Evolutionary conservation across 2,888 invertebrate species (phyloP), one percentile per base, ranked within the genome.

Genomic region (Magallana nippona): DNA sequence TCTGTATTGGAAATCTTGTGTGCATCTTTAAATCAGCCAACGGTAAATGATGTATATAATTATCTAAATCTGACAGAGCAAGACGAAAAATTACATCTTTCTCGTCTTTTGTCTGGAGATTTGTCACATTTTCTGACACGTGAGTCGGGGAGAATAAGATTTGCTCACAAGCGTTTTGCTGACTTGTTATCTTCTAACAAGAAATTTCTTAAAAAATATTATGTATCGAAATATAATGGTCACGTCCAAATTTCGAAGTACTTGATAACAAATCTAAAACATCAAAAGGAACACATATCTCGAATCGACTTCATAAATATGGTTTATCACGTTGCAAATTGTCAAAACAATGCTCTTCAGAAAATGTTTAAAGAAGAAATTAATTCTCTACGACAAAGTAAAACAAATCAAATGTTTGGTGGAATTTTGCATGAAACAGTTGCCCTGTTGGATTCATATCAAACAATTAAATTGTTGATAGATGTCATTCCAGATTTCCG

Each of bases 1-100:
- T 77, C 56, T 44, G 57, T 84, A 3, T 79, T 84, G 32, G 82
- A 84, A 62, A 57, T 84, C 5, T 10, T 84, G 27, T 84, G 84
- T 62, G 56, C 82, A 15, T 57, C 57, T 10, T 27, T 57, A 55
- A 57, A 60, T 32, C 57, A 55, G 3, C 32, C 81, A 44, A 15
- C 10, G 17, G 44, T 57, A 32, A 13, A 57, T 1, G 55, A 80
- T 22, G 15, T 83, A 1, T 22, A 77, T 22, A 56, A 17, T 10
- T 77, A 77, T 13, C 10, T 79, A 10, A 79, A 63, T 44, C 17
- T 82, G 10, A 82, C 44, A 44, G 0, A 22, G 0, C 62, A 15
- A 0, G 44, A 62, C 3, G 56, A 55, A 15, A 56, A 56, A 13
- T 10, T 44, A 3, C 17, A 27, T 10, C 19, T 78, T 15, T 55